These are phyloP conservation scores for Melieria omissa DNA, from an alignment of 2,888 invertebrate species.

Conservation along the genomic window DNA sequence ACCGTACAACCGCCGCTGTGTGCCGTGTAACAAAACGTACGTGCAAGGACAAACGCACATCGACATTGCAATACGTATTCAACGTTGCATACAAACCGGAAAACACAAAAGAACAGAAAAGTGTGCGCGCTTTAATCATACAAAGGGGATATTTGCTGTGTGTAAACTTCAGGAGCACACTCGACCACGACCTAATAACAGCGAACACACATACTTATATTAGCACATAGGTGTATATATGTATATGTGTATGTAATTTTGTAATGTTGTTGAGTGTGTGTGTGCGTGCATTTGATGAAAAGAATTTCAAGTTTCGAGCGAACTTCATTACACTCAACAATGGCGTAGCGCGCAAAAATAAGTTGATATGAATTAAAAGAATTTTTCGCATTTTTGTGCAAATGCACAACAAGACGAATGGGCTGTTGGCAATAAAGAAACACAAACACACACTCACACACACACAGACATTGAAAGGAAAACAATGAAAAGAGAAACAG, in stretches of 20 bases:
- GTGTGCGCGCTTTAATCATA: no score
- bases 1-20: neutral
- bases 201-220: no score
- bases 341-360: constrained; percentile 14
- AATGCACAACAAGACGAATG: no score
- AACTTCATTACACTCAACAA: neutral
- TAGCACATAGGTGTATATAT: no score
- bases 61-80: neutral
- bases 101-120: constrained; percentile 8
- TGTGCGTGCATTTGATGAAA: neutral
- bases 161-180: no score
- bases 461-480: neutral
- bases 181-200: no score
- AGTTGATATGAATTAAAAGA: constrained; percentile 23
- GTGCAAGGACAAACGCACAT: neutral
- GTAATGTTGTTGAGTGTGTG: neutral
- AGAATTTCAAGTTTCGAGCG: constrained; percentile 1
- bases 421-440: neutral
- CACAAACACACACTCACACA: constrained; percentile 19
- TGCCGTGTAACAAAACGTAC: neutral
- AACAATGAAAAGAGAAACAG: constrained; percentile 17
- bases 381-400: constrained; percentile 46
- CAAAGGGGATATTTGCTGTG: no score
- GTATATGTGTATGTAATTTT: neutral
- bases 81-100: no score